These are phyloP conservation scores for Molorchus minor DNA, from an alignment of 2,888 invertebrate genomes.

Conservation along the genomic window DNA sequence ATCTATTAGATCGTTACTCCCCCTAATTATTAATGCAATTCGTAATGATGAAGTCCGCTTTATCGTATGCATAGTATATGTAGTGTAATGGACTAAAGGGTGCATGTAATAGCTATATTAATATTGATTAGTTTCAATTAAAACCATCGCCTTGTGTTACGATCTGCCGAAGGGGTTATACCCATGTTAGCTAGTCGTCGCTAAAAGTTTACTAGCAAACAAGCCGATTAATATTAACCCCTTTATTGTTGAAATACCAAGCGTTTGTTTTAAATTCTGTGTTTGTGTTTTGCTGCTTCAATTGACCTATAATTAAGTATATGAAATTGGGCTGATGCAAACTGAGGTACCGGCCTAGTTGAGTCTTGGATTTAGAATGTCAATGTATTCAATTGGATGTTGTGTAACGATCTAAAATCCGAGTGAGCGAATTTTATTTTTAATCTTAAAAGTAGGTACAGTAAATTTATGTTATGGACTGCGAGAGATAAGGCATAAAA, in stretches of 20 bases:
- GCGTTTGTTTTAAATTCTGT: constrained; percentile 19
- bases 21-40: constrained; percentile 11
- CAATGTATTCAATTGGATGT: too few relatives aligned
- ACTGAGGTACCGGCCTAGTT: too few relatives aligned
- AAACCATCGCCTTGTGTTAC: constrained; percentile 51
- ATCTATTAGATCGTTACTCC: too few relatives aligned
- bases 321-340: too few relatives aligned
- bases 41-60: constrained; percentile 5
- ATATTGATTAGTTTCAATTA: constrained; percentile 61
- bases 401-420: too few relatives aligned
- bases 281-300: constrained; percentile 19
- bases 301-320: too few relatives aligned
- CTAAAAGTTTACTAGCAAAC: constrained; percentile 57
- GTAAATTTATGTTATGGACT: too few relatives aligned
- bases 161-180: constrained; percentile 41
- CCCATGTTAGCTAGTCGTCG: constrained; percentile 42
- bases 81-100: constrained; percentile 46
- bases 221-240: constrained; percentile 58
- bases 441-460: too few relatives aligned
- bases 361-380: too few relatives aligned
- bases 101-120: constrained; percentile 56
- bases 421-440: too few relatives aligned
- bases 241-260: constrained; percentile 44
- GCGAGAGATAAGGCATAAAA: too few relatives aligned
- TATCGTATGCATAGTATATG: constrained; percentile 34